These are phyloP conservation scores for Cariama cristata DNA, from an alignment of 2,113 vertebrate species.

Conservation along the genomic window DNA sequence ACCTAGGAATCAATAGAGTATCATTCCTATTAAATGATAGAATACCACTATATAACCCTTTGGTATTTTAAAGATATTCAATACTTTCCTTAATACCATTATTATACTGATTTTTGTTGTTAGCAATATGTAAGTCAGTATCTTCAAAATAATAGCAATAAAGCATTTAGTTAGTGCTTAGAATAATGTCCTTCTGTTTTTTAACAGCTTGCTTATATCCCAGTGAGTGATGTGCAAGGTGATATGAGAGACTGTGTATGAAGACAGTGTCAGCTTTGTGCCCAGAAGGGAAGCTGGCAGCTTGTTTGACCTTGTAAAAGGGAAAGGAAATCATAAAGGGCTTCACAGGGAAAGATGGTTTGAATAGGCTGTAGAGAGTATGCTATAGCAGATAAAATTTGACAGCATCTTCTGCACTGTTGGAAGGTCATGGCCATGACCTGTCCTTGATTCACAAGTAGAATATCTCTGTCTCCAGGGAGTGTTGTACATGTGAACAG, in stretches of 20 bases:
- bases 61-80: background rate
- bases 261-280: background rate
- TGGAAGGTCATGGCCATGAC: background rate
- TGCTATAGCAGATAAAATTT: background rate
- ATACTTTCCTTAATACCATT: background rate
- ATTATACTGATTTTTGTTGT: background rate
- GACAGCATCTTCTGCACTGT: background rate
- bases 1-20: background rate
- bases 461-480: background rate
- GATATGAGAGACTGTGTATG: background rate
- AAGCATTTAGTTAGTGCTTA: background rate
- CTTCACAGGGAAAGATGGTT: background rate
- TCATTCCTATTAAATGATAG: background rate
- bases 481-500: background rate
- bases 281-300: background rate
- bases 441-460: background rate
- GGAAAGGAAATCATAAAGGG: background rate
- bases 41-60: background rate
- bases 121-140: background rate
- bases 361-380: background rate
- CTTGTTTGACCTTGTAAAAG: background rate
- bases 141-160: background rate
- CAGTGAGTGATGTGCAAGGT: background rate
- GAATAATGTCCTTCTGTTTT: background rate
- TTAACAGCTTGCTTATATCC: background rate